Base-by-base conservation (phyloP, 2,113 vertebrate species). In the Fulmarus glacialis region DNA sequence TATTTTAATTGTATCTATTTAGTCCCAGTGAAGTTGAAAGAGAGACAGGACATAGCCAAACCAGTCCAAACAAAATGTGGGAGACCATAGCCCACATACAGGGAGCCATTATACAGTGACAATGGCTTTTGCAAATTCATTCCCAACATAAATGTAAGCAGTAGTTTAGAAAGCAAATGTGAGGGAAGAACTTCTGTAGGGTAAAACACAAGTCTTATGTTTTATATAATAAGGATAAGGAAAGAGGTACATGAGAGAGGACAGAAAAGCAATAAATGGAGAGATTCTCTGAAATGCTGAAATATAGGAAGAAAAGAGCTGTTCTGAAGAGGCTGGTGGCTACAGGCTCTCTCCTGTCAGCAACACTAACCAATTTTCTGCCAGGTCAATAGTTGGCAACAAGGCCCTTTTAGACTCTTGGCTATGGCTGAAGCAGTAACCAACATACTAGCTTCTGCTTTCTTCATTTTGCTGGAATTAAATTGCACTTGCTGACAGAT, bases 401-500 rank as follows among this genome's bases (percentile, higher is more conserved):
- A 0, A 72, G 38, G 21, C 5, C 17, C 7, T 63, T 87, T 75
- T 40, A 83, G 40, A 62, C 9, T 68, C 66, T 73, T 77, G 66
- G 60, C 30, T 79, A 43, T 15, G 24, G 40, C 8, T 93, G 47
- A 83, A 96, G 62, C n/a, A 93, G 71, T 50, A 95, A 48, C 43
- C 38, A 66, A 52, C 6, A 3, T 20, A 11, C 56, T 70, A 47
- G 15, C 26, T 59, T 55, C 60, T 15, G 12, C 86, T 93, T 72
- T 85, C 56, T 27, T 81, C 48, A 81, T 93, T 89, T 92, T 79
- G 9, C 24, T 93, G 62, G 43, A 94, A 92, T 74, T 67, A 84
- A 86, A 90, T 74, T 75, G 24, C 29, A 59, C 17, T 30, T 80
- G 22, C 24, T 83, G 72, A 68, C 80, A 89, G 42, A 71, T 74